Base-by-base conservation (phyloP, 2,797 vertebrate species). In the Mormyrops boulengeri region DNA sequence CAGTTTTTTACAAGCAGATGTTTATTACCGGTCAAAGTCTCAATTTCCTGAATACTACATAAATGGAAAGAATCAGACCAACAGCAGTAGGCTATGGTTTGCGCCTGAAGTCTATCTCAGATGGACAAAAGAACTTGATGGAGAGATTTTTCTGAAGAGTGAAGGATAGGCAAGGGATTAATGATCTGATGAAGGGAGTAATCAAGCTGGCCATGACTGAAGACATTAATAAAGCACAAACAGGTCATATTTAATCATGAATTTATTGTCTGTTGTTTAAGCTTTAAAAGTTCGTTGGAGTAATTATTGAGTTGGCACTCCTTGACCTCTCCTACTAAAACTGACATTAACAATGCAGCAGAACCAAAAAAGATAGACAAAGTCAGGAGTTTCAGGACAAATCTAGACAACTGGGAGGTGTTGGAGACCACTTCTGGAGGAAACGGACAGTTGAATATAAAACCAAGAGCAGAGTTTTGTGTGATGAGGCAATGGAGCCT, bases 11-110 rank as follows among this genome's bases (percentile, higher is more conserved):
- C 57, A 66, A 14, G 57, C 66, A 17, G 9, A 73, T n/a, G 44
- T 88, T 88, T 88, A 88, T 77, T 77, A 19, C 62, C 1, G 66
- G 62, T 47, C 62, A 88, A 88, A 88, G 88, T 80, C 88, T 88
- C 41, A 34, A 50, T 73, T 26, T 44, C 11, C 47, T 52, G 66
- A 77, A 77, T 53, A 77, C 41, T 73, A 30, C 14, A 53, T 88
- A 88, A 88, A 77, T 88, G 38, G 60, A 17, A 69, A 26, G 49
- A 88, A 34, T 88, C n/a, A 77, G 26, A 30, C n/a, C 41, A 19
- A 26, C 14, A 9, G 38, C 19, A 44, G 11, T 19, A 3, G 47
- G 0, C 14, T 26, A 34, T 30, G 88, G 22, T 34, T 66, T 88
- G 66, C 2, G 17, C 34, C 22, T 52, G 49, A 34, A 30, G 44